These are phyloP conservation scores for Bubo scandiacus DNA, from an alignment of 2,113 vertebrate genomes.

Conservation along the genomic window DNA sequence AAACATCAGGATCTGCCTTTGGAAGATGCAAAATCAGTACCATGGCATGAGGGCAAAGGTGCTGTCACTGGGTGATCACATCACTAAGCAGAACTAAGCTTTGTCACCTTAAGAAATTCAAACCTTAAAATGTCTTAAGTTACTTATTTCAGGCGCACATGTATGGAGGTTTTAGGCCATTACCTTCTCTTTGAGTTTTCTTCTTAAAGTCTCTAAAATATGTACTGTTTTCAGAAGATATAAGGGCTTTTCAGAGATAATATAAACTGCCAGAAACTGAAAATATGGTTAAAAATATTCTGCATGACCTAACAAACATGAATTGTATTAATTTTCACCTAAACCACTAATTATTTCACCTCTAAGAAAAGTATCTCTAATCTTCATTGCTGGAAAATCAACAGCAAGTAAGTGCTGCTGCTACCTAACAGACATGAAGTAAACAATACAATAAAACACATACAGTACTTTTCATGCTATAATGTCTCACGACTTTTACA, in stretches of 20 bases:
- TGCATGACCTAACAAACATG: not conserved
- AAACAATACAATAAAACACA: slow-evolving; percentile 11
- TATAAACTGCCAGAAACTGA: slow-evolving; percentile 11
- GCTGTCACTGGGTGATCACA: not conserved
- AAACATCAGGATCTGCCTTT: not conserved
- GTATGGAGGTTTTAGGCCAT: not conserved
- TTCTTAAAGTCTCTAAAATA: not conserved
- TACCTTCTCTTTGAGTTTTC: not conserved
- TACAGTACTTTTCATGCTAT: not conserved
- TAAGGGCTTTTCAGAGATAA: not conserved
- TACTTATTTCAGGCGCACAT: not conserved
- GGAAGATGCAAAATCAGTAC: not conserved
- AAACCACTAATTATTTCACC: slow-evolving; percentile 67
- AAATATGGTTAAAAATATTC: slow-evolving; percentile 17
- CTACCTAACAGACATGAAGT: not conserved
- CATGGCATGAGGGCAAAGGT: not conserved
- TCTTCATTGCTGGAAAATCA: slow-evolving; percentile 61
- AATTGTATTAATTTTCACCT: slow-evolving; percentile 18
- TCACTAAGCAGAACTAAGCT: not conserved
- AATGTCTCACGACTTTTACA: not conserved
- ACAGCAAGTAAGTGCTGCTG: slow-evolving; percentile 4
- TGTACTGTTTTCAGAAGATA: not conserved
- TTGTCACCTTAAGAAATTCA: slow-evolving; percentile 2
- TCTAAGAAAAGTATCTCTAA: slow-evolving; percentile 60
- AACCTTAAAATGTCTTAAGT: not conserved